Evolutionary conservation across 2,797 vertebrate genomes (phyloP), one percentile per base, ranked within the genome.

Genomic region (Otolemur crassicaudatus): DNA sequence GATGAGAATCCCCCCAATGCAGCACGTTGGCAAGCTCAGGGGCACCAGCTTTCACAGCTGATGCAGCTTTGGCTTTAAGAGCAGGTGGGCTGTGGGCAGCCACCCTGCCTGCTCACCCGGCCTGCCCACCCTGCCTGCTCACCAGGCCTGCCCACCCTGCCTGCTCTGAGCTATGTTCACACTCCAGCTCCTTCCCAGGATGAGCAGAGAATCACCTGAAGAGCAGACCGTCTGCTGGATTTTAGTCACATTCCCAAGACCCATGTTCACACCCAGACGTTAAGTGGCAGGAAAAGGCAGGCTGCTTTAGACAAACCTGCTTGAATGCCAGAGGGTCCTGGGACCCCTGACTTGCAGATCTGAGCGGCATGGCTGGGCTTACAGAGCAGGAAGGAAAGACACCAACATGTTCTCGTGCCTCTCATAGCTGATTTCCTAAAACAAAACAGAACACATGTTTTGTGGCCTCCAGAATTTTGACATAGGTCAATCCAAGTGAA

Each of bases 181-280:
- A 87, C 95, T 60, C 97, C 84, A 65, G 97, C 65, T 87, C n/a
- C 70, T 96, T 84, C 91, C 65, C 84, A 58, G 97, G 91, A 97
- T 97, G 84, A 97, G 93, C 76, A 43, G 61, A 97, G 90, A 67
- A 92, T 97, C 97, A 97, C 96, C 97, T 98, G 96, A 97, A 97
- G 94, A 96, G 63, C 85, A 95, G 97, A 96, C 29, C 85, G 75
- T 85, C 94, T 95, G 84, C n/a, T 90, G 96, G 56, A 93, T 91
- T 94, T 97, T 91, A 96, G 46, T 98, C 94, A 96, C 95, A 94
- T 95, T 72, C 80, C 90, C 76, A 91, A 96, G 86, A 61, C 49
- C 86, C 79, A 53, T 91, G 89, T 72, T 91, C 87, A 56, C 25
- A 72, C 60, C 88, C 56, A 97, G 97, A 97, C 96, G 37, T 88